These are phyloP conservation scores for Caenorhabditis panamensis DNA, from an alignment of 2,888 invertebrate species.

Conservation along the genomic window DNA sequence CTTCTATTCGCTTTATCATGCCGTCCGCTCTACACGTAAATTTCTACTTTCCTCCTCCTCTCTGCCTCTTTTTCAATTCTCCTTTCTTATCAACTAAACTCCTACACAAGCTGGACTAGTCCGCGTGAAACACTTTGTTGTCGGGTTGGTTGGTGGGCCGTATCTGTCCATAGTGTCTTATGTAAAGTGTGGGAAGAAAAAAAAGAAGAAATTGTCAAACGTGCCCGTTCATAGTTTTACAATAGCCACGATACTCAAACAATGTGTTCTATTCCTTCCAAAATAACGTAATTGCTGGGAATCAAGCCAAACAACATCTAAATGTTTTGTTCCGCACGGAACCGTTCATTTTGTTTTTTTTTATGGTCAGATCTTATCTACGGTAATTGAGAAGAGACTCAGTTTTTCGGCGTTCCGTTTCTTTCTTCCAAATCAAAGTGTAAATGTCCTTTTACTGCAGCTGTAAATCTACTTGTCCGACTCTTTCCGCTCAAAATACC, in stretches of 20 bases:
- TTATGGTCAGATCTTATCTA: conserved; percentile 13
- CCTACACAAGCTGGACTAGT: not conserved
- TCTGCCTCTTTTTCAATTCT: not conserved
- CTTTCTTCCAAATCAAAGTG: conserved; percentile 21
- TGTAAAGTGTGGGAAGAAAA: conserved; percentile 1
- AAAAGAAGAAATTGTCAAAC: not conserved
- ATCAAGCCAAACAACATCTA: too few species aligned
- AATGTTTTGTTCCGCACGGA: not conserved
- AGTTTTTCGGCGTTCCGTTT: conserved; percentile 1
- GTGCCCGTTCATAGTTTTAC: not conserved
- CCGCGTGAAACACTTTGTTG: not conserved
- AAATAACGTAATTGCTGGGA: conserved; percentile 12
- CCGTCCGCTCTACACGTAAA: conserved; percentile 12
- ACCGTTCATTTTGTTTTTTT: not conserved
- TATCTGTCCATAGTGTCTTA: not conserved
- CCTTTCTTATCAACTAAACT: not conserved
- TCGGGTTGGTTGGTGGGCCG: not conserved
- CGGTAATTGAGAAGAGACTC: not conserved
- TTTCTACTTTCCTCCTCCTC: not conserved
- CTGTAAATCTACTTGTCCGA: conserved; percentile 16
- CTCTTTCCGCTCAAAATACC: not conserved
- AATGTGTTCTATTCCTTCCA: not conserved
- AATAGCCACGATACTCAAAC: not conserved
- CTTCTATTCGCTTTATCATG: conserved; percentile 19
- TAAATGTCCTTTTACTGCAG: conserved; percentile 19